Base-by-base conservation (phyloP, 1,140 invertebrate genomes). In the Zaprionus camerounensis region DNA sequence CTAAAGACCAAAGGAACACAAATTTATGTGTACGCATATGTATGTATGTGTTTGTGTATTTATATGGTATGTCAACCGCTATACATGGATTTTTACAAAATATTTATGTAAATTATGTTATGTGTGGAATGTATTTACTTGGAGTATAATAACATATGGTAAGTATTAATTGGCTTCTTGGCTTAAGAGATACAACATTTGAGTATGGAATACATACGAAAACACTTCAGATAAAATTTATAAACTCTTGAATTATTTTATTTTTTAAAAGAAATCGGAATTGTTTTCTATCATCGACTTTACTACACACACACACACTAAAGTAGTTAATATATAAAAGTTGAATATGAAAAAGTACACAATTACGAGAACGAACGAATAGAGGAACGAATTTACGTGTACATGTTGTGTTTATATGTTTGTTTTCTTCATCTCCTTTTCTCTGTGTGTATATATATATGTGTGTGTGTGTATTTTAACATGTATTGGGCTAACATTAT, bases 331-430 rank as follows among this genome's bases (percentile, higher is more conserved):
- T 67, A 75, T 67, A 55, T 49, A 61, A 76, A 73, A 84, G 68
- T 87, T 82, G 76, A 62, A 78, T 81, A 85, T 70, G 78, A 71
- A 88, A 46, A 78, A 88, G 68, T 84, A 84, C 71, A 84, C 81
- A 88, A 84, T 81, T 87, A 84, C 81, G 83, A 84, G 71, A 87
- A 87, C 81, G 78, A 87, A 81, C 84, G 78, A 88, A 56, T 78
- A 88, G 69, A 86, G 46, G 46, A 88, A 88, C 81, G 68, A 72
- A 74, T 78, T 78, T 68, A 63, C 46, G 44, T 80, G 65, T 73
- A 58, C 22, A 36, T 53, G 78, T 73, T 59, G 57, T 49, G 5
- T 59, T 15, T 53, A 34, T 38, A 15, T 68, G 57, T 56, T 20
- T 41, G 57, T 76, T 46, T 46, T 6, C n/a, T 9, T 46, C 3